Percentiles rank a stretch among this genome's conserved stretches.
phyloP scores from a whole-genome alignment of 2,888 invertebrate genomes.

The Callyntrura guangdongensis region DNA sequence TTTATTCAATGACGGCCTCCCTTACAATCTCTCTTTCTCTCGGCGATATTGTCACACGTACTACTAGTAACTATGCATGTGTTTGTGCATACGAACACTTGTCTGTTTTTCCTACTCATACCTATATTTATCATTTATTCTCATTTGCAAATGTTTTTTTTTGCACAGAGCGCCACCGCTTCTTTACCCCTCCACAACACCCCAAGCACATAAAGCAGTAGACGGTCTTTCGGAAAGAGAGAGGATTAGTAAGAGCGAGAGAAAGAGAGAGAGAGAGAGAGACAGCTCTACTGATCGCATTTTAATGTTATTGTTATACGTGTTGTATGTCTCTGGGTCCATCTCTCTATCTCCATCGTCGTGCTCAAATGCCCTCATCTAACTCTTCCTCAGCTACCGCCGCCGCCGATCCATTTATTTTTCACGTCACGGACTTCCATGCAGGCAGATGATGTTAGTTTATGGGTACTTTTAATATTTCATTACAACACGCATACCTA shows the following conservation, averaged over 20 bases:
- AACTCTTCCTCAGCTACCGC: not conserved
- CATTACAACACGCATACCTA: too few relatives aligned
- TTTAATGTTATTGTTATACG: conserved; percentile 14
- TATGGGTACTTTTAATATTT: not conserved
- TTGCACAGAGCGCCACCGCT: not conserved
- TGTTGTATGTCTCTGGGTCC: not conserved
- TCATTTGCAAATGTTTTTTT: not conserved
- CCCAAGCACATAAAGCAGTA: too few relatives aligned
- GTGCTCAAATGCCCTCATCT: too few relatives aligned
- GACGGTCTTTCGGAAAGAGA: too few relatives aligned
- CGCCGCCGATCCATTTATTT: not conserved
- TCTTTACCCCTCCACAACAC: not conserved
- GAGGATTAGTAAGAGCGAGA: too few relatives aligned
- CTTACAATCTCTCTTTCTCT: too few relatives aligned
- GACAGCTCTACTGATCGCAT: not conserved
- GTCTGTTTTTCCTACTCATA: too few relatives aligned
- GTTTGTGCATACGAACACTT: not conserved
- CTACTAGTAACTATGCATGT: too few relatives aligned
- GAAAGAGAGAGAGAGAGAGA: too few relatives aligned
- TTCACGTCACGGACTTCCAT: conserved; percentile 1
- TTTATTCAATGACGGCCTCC: too few relatives aligned
- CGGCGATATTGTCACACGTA: too few relatives aligned
- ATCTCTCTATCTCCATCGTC: too few relatives aligned
- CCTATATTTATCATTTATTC: not conserved
- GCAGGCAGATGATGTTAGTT: not conserved